Evolutionary conservation across 2,888 invertebrate genomes (phyloP).

Genomic region (Eupithecia subfuscata): DNA sequence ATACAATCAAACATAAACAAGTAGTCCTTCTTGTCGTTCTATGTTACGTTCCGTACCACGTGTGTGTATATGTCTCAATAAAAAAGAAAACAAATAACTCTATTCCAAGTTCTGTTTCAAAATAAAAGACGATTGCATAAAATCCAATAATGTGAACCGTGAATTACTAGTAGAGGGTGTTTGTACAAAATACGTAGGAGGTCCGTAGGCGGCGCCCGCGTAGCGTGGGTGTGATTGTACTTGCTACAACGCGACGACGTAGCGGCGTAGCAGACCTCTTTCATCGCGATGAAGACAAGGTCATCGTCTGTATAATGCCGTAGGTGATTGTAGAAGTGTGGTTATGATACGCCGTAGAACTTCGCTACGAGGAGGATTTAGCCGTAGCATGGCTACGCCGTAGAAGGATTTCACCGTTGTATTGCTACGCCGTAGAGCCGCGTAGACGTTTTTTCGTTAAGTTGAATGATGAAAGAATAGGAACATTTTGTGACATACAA

Average conservation of each 20-base stretch:
- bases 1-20: too few species aligned
- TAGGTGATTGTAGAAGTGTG: background rate
- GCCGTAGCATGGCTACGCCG: constrained; percentile 11
- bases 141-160: background rate
- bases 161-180: background rate
- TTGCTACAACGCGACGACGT: constrained; percentile 12
- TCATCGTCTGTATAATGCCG: background rate
- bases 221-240: constrained; percentile 8
- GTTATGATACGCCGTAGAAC: background rate
- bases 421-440: background rate
- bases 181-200: constrained; percentile 4
- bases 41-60: background rate
- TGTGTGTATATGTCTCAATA: background rate
- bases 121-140: background rate
- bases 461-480: background rate
- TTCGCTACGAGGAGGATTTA: background rate
- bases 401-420: background rate
- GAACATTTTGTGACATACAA: too few species aligned
- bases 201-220: constrained; percentile 6
- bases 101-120: background rate
- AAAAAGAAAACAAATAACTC: background rate
- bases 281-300: background rate
- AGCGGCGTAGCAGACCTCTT: constrained; percentile 1
- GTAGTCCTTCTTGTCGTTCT: background rate
- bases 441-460: background rate